Base-by-base conservation (phyloP, 2,888 invertebrate species). In the Carabus problematicus region DNA sequence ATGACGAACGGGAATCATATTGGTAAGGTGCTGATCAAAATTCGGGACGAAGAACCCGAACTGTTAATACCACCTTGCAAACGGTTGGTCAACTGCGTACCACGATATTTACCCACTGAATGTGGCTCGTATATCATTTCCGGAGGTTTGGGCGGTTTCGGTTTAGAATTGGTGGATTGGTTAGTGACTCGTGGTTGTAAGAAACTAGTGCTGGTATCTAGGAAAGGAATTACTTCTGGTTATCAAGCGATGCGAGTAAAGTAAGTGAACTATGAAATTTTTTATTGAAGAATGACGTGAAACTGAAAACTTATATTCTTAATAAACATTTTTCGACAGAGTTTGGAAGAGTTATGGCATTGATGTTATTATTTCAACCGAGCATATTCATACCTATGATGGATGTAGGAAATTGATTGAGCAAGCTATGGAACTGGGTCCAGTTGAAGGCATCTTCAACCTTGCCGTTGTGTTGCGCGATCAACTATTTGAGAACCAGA, bases 71-170 rank as follows among this genome's bases (percentile, higher is more conserved):
- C 77, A 59, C 82, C 85, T 0, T 68, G 73, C 0, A 29, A 70
- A 8, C 43, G 77, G 29, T 77, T 77, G 0, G 71, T 85, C 0
- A 79, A 82, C 1, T 84, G 84, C 40, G 40, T 82, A 0, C 85
- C 85, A 16, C 82, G 83, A 73, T 86, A 85, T 75, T 83, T 81
- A 69, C 82, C 91, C 83, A 75, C 80, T n/a, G 78, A 81, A 16
- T 78, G 84, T 74, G 75, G 84, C 76, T 71, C 85, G 8, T 87
- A 92, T 81, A 76, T 92, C 0, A 85, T 92, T 3, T 84, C 90
- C 0, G 92, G 93, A 9, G 96, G 97, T 52, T 85, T 97, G 0
- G 97, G 97, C 49, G 97, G 97, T 0, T 94, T 97, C 77, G 97
- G 97, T 4, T 83, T 97, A 58, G 97, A 97, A 80, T 80, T 97